Evolutionary conservation across 2,888 invertebrate genomes (phyloP).

Genomic region (Aradus depressus): DNA sequence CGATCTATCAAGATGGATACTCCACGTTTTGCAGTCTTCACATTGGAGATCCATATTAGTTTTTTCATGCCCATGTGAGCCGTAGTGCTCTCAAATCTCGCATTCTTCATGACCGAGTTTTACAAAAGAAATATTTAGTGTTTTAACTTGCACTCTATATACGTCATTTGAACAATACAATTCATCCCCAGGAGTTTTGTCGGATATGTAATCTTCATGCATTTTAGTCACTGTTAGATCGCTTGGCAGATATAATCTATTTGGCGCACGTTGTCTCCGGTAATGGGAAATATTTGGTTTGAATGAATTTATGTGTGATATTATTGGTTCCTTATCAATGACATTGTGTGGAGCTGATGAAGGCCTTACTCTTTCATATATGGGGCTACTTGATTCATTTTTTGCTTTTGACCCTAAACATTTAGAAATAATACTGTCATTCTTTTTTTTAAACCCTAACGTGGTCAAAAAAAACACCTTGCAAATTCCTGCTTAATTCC

Average conservation of each 20-base stretch:
- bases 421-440: too few species aligned
- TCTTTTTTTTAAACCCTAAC: not conserved
- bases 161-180: slow-evolving; percentile 20
- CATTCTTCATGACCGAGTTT: slow-evolving; percentile 29
- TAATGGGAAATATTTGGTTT: slow-evolving; percentile 22
- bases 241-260: slow-evolving; percentile 25
- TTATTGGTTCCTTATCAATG: slow-evolving; percentile 1
- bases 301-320: slow-evolving; percentile 5
- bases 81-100: slow-evolving; percentile 18
- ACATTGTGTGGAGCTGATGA: too few species aligned
- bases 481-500: too few species aligned
- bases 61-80: slow-evolving; percentile 13
- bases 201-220: slow-evolving; percentile 24
- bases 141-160: slow-evolving; percentile 17
- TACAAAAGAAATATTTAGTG: slow-evolving; percentile 27
- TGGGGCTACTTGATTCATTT: too few species aligned
- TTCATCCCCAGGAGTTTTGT: slow-evolving; percentile 20
- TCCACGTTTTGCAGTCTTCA: slow-evolving; percentile 6
- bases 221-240: slow-evolving; percentile 16
- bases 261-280: slow-evolving; percentile 23
- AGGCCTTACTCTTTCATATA: too few species aligned
- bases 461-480: too few species aligned
- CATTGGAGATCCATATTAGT: slow-evolving; percentile 8
- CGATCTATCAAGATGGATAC: slow-evolving; percentile 6
- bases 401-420: too few species aligned